These are phyloP conservation scores for Paraplagusia blochii DNA, from an alignment of 2,113 vertebrate genomes.

Conservation along the genomic window DNA sequence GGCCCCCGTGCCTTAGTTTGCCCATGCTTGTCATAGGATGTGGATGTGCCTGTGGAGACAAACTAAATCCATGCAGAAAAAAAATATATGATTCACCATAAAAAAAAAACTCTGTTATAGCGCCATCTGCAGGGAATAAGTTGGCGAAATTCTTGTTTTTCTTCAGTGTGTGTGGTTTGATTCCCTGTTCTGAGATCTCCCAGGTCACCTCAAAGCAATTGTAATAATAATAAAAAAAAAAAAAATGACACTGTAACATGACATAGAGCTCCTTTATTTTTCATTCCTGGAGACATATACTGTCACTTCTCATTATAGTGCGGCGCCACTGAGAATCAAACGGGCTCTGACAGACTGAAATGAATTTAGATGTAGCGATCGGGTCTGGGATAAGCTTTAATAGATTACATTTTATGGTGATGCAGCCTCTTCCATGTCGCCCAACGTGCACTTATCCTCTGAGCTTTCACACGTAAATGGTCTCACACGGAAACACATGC, in stretches of 20 bases:
- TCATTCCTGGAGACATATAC: conserved; percentile 52
- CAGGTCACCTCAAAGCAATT: too few species aligned
- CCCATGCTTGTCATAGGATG: too few species aligned
- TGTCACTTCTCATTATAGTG: conserved; percentile 67
- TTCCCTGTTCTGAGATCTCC: background rate
- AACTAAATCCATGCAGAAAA: too few species aligned
- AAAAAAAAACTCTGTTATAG: too few species aligned
- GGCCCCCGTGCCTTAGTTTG: too few species aligned
- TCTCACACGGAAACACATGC: conserved; percentile 32
- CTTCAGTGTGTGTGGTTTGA: conserved; percentile 10
- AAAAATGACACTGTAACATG: conserved; percentile 50
- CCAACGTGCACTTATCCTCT: conserved; percentile 52
- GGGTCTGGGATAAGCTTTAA: conserved; percentile 65
- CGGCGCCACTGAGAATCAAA: conserved; percentile 41
- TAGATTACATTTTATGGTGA: conserved; percentile 70
- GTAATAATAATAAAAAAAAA: too few species aligned
- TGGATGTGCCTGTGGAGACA: too few species aligned
- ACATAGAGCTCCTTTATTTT: conserved; percentile 59
- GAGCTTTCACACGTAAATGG: conserved; percentile 29
- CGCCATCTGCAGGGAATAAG: too few species aligned
- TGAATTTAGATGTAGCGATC: conserved; percentile 68
- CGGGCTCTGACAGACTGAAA: conserved; percentile 52
- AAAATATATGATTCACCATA: too few species aligned
- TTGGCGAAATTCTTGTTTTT: background rate
- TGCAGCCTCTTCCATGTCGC: conserved; percentile 50